Base-by-base conservation (phyloP, 2,113 vertebrate genomes). In the Coreoperca whiteheadi region DNA sequence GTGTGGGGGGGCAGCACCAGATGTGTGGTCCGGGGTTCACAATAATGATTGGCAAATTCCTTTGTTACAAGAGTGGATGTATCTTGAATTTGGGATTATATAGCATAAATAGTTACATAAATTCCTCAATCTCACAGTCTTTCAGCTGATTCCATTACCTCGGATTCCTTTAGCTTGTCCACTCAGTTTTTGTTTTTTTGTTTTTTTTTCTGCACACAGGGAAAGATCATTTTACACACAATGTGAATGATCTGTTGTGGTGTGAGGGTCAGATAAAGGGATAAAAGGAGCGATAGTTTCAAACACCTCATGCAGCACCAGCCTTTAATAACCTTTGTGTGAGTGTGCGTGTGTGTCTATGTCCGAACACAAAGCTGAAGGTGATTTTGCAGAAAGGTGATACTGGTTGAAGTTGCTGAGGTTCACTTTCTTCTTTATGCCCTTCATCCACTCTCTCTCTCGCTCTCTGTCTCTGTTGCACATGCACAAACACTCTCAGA, bases 371-470 rank as follows among this genome's bases (percentile, higher is more conserved):
- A 69, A 39, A 46, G 78, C 39, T 64, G 68, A 65, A 78, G 88
- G 85, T 92, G 91, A 93, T 88, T 76, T 70, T 64, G 88, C 92
- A 91, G 91, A 93, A 94, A 94, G 81, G 78, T 87, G 91, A 94
- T 91, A 89, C 82, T 41, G 69, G 46, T 59, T 81, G 67, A 89
- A 88, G 84, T 63, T 91, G 93, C 93, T 93, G 93, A 94, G 88
- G 82, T 76, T 61, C 57, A 79, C 77, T 84, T 80, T 87, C 77
- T 75, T 90, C 77, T 59, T 72, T n/a, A 11, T 87, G 83, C 82
- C 88, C 90, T 92, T 90, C 68, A 25, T 73, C 71, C 69, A 60
- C 8, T 50, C 69, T 6, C 18, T 67, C 54, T 41, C 48, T 56
- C 50, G 41, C 7, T 73, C 25, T 50, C 60, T 79, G 2, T 37